A percentile compares a stretch with the other conserved stretches of the same genome.
These are phyloP conservation scores for Novumbra hubbsi DNA, from an alignment of 2,797 vertebrate genomes.

Conservation along the genomic window DNA sequence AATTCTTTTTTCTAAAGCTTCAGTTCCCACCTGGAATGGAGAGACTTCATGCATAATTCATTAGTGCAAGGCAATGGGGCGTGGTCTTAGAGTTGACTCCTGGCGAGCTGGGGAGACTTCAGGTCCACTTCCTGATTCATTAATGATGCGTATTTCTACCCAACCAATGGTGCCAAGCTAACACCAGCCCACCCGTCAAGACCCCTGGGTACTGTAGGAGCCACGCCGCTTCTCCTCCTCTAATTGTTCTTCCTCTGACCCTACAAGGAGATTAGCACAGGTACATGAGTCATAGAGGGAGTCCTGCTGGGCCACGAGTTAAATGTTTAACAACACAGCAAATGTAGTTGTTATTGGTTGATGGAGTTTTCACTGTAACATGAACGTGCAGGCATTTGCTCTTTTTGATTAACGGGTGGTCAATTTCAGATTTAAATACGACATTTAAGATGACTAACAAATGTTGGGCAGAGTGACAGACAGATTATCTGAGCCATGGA, in stretches of 20 bases:
- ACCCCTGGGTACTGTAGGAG: conserved; percentile 49
- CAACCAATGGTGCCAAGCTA: conserved; percentile 53
- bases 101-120: conserved; percentile 54
- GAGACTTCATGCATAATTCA: conserved; percentile 73
- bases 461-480: not conserved
- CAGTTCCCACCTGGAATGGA: conserved; percentile 72
- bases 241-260: conserved; percentile 67
- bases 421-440: not conserved
- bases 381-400: conserved; percentile 26
- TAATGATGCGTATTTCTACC: conserved; percentile 62
- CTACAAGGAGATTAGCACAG: conserved; percentile 50
- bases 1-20: conserved; percentile 57
- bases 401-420: not conserved
- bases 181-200: conserved; percentile 52
- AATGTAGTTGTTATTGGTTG: conserved; percentile 33
- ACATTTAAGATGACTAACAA: not conserved
- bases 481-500: conserved; percentile 48
- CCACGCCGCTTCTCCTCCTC: conserved; percentile 55
- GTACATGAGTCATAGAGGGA: conserved; percentile 43
- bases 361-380: conserved; percentile 5
- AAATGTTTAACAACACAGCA: conserved; percentile 46
- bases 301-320: conserved; percentile 28
- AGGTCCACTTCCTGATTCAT: conserved; percentile 64
- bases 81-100: conserved; percentile 73
- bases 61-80: conserved; percentile 73